Evolutionary conservation across 2,797 vertebrate genomes (phyloP), one percentile per base, ranked within the genome.

Genomic region (Acrossocheilus wenchowensis): DNA sequence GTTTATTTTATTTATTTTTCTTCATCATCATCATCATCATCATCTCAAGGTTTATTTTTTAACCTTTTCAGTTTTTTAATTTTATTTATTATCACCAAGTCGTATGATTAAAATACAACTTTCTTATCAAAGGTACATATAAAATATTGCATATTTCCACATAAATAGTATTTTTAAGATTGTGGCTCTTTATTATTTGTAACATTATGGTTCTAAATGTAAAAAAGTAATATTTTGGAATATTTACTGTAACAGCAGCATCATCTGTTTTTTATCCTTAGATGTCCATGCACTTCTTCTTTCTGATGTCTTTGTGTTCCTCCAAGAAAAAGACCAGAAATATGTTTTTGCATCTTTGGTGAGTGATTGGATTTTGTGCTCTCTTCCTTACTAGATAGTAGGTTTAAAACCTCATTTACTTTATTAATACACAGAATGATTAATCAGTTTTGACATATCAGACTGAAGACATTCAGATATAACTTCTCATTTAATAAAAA

Each of bases 241-340:
- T 48, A 39, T 57, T 50, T 62, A 68, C 54, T 72, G 43, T 54
- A 34, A 43, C 84, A 45, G n/a, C 34, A 77, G 48, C 88, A 17
- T 71, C 14, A 17, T 77, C 26, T 75, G 0, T 62, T 82, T 71
- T 83, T 12, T 3, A 83, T 85, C 62, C 93, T 80, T 94, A 99
- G 98, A 99, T 73, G 96, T 98, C 72, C 96, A 97, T n/a, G 98
- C 98, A 54, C 93, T 99, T 84, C 96, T 99, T 3, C 96, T 99
- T 41, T 97, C 97, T 14, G 98, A 99, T 17, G 92, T 97, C 85
- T 94, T 99, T 0, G 91, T 99, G 85, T 99, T 99, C 93, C 97
- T 99, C 79, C 98, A 99, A 92, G 98, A 99, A 92, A 99, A 99
- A 91, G 98, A 99, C 92, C 98, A 99, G 94, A 99, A 98, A 91